Evolutionary conservation across 2,888 invertebrate species (phyloP).

Genomic region (Stenchaetothrips biformis): DNA sequence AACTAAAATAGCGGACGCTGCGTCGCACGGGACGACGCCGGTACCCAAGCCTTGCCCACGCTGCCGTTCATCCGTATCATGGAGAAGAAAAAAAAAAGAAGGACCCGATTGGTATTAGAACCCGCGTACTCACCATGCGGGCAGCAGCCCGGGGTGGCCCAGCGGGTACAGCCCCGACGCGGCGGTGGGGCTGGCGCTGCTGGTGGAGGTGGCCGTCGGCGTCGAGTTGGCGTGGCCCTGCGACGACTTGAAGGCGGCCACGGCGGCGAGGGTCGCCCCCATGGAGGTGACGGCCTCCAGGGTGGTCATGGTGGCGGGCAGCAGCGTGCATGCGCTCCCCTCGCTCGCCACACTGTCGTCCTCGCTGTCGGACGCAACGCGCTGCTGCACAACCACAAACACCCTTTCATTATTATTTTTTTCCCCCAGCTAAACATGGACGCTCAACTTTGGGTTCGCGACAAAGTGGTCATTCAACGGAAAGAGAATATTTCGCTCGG

Average conservation of each 20-base stretch:
- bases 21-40: too few relatives aligned
- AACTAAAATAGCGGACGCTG: too few relatives aligned
- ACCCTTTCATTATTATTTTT: too few relatives aligned
- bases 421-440: too few relatives aligned
- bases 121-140: not conserved
- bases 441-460: too few relatives aligned
- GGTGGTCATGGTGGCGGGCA: conserved; percentile 7
- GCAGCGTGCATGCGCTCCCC: not conserved
- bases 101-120: not conserved
- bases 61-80: not conserved
- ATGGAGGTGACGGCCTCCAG: conserved; percentile 43
- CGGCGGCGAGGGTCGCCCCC: conserved; percentile 61
- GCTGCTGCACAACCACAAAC: not conserved
- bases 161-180: not conserved
- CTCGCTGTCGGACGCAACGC: conserved; percentile 28
- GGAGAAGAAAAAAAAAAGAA: not conserved
- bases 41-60: too few relatives aligned
- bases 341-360: conserved; percentile 32
- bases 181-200: not conserved
- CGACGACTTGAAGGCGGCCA: conserved; percentile 55
- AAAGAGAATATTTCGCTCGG: too few relatives aligned
- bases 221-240: not conserved
- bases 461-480: too few relatives aligned
- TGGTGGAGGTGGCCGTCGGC: not conserved
- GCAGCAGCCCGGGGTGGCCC: not conserved